Conservation (phyloP, 2,113 vertebrate species). For the Pelmatolapia mariae region DNA sequence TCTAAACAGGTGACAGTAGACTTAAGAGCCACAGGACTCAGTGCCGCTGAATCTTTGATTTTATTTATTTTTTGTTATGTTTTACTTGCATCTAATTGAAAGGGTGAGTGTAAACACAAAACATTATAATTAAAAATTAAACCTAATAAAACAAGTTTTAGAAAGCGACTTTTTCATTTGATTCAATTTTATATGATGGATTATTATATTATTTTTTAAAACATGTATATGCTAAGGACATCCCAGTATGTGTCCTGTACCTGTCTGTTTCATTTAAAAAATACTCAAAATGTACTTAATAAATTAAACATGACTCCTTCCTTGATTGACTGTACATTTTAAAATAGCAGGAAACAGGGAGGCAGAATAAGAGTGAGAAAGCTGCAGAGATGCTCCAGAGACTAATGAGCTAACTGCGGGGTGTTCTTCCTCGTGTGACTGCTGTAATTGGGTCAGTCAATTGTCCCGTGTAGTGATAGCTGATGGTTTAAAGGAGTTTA, state of each 20-base stretch:
- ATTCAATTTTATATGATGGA: neutral
- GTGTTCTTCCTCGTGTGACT: slow-evolving; percentile 38
- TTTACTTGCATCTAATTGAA: neutral
- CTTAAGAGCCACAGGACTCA: neutral
- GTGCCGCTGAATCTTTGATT: neutral
- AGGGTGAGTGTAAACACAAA: neutral
- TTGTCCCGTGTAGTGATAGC: neutral
- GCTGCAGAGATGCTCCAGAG: slow-evolving; percentile 30
- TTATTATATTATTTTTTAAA: neutral
- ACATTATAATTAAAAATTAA: neutral
- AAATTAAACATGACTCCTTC: slow-evolving; percentile 41
- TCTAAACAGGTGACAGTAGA: neutral
- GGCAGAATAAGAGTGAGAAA: slow-evolving; percentile 17
- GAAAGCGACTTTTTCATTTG: neutral
- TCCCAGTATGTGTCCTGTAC: neutral
- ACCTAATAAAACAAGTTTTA: neutral
- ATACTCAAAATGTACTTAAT: slow-evolving; percentile 7
- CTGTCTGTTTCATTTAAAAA: neutral
- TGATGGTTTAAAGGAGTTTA: neutral
- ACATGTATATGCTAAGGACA: neutral
- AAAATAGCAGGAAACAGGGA: slow-evolving; percentile 29
- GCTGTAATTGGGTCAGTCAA: neutral
- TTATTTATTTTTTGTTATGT: neutral
- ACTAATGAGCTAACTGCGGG: slow-evolving; percentile 56
- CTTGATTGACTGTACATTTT: slow-evolving; percentile 40